phyloP scores from a whole-genome alignment of 2,888 invertebrate species.

The Phrixothrix hirtus region DNA sequence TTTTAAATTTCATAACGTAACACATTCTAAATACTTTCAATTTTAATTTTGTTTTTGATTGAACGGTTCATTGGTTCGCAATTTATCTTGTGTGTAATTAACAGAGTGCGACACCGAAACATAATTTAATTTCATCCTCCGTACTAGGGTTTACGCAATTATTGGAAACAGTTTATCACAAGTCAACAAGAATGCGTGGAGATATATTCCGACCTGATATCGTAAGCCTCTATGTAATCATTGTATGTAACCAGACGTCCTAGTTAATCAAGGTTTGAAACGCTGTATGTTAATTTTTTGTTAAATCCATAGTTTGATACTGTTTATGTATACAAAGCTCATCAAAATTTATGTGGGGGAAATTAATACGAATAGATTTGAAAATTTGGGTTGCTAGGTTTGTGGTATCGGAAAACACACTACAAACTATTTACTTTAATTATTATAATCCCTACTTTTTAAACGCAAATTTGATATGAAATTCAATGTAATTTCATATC shows the following conservation, averaged over 20 bases:
- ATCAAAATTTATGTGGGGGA: too few species aligned
- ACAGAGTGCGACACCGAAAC: neutral
- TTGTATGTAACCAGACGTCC: neutral
- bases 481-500: too few species aligned
- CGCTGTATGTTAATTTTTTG: neutral
- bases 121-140: neutral
- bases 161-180: neutral
- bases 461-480: too few species aligned
- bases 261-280: neutral
- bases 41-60: neutral
- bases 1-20: too few species aligned
- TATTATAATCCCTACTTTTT: too few species aligned
- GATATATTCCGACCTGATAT: neutral
- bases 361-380: too few species aligned
- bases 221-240: neutral
- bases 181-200: neutral
- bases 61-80: neutral
- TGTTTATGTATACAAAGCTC: too few species aligned
- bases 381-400: too few species aligned
- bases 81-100: neutral
- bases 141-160: neutral
- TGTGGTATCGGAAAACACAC: too few species aligned
- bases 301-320: too few species aligned
- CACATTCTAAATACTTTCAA: neutral
- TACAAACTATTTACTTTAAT: too few species aligned